Evolutionary conservation across 2,797 vertebrate species (phyloP).

Genomic region (Erpetoichthys calabaricus): DNA sequence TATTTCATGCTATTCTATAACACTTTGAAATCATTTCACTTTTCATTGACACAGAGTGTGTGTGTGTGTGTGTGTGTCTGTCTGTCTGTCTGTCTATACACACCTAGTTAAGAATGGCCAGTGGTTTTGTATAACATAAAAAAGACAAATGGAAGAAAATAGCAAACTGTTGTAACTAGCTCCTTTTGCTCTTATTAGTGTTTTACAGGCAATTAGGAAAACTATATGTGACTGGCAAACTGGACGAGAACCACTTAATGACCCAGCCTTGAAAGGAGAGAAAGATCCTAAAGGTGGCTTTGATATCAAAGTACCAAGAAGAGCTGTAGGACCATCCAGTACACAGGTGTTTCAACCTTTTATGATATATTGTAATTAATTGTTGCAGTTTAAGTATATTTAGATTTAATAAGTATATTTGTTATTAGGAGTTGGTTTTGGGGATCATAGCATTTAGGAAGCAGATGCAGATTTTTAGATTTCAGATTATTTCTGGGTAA

Average conservation of each 20-base stretch:
- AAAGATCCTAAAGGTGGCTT: conserved; percentile 80
- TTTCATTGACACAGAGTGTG: too few relatives aligned
- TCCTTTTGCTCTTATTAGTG: conserved; percentile 33
- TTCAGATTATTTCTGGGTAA: too few relatives aligned
- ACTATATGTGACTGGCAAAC: conserved; percentile 76
- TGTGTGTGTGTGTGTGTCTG: too few relatives aligned
- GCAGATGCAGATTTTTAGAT: too few relatives aligned
- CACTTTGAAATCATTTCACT: too few relatives aligned
- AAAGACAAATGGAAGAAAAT: not conserved
- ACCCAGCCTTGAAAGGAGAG: conserved; percentile 66
- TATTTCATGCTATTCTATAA: too few relatives aligned
- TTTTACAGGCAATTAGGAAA: conserved; percentile 74
- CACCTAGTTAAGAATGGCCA: too few relatives aligned
- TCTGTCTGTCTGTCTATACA: too few relatives aligned
- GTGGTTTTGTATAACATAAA: not conserved
- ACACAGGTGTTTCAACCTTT: conserved; percentile 53
- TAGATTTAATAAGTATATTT: too few relatives aligned
- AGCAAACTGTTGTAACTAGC: not conserved
- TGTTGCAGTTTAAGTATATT: not conserved
- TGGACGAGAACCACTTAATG: conserved; percentile 64
- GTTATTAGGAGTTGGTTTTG: too few relatives aligned
- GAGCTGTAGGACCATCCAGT: conserved; percentile 73
- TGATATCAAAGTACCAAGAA: conserved; percentile 72
- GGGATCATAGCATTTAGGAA: too few relatives aligned
- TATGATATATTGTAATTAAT: too few relatives aligned